Base-by-base conservation (phyloP, 2,888 invertebrate species). In the Agrochola lychnidis region DNA sequence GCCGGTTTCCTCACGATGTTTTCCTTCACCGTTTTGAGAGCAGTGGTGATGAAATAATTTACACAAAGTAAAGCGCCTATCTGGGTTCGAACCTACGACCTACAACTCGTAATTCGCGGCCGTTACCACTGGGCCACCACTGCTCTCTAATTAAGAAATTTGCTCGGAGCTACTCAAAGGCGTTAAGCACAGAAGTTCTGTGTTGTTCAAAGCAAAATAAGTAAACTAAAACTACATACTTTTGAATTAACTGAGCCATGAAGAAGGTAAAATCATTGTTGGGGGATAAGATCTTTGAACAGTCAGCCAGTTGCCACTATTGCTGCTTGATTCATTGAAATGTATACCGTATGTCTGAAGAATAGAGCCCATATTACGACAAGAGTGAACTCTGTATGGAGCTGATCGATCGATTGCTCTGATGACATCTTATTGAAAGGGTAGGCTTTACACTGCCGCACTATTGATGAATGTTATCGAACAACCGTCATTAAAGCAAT, bases 111-210 rank as follows among this genome's bases (percentile, higher is more conserved):
- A n/a, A n/a, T n/a, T n/a, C n/a, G n/a, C n/a, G n/a, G n/a, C n/a
- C n/a, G n/a, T n/a, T n/a, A n/a, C n/a, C n/a, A n/a, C n/a, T n/a
- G n/a, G n/a, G n/a, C n/a, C n/a, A n/a, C n/a, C n/a, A n/a, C n/a
- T n/a, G n/a, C n/a, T n/a, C n/a, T n/a, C n/a, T n/a, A n/a, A 16
- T 63, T 42, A 42, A n/a, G 6, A 57, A 73, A 72, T 57, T 36
- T 19, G n/a, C 16, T 66, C 5, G 19, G 16, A 22, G n/a, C n/a
- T 45, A 16, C 45, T 36, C 19, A 45, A 19, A 73, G n/a, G 12
- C 9, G 36, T 72, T 56, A 68, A 56, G 12, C 56, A 42, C 30
- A 45, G 6, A 66, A n/a, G 22, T 30, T 36, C 0, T 59, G 48
- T 40, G 25, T 48, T 48, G 10, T 19, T 36, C 19, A n/a, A 70